Evolutionary conservation across 2,113 vertebrate genomes (phyloP), one percentile per base, ranked within the genome.

Genomic region (Aspidoscelis tigris): DNA sequence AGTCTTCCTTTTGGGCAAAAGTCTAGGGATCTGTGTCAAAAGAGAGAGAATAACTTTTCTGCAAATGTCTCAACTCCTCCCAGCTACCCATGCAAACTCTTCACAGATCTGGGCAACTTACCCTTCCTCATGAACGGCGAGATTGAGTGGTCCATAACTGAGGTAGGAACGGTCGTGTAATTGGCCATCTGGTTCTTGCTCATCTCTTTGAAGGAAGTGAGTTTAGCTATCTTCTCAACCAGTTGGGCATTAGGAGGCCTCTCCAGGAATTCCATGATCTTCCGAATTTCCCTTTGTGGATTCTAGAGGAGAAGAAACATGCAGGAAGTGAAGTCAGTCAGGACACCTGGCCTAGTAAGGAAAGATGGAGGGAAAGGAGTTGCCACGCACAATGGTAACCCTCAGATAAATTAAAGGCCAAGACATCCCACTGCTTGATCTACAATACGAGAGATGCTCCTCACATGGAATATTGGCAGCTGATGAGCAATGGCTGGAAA

Each of bases 131-230:
- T 93, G 81, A 95, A 95, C 18, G 92, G 81, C 0, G 92, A 95
- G 20, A 94, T 1, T 0, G 0, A n/a, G 7, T 94, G 92, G 84
- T 95, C 91, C 92, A 94, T 92, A 44, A 85, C 0, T 0, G 18
- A 0, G 0, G 10, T 0, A 0, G 93, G 90, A 0, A 92, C 0
- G 0, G 89, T 94, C 41, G 61, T 92, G 22, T 92, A 96, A 88
- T 96, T 96, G 14, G 92, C 4, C 95, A 96, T 94, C 21, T 90
- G 87, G 87, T 97, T 96, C 9, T 92, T 80, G 71, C 94, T 94
- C 97, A 97, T 97, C 14, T 89, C 91, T 58, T 95, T 93, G 87
- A 97, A 97, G 2, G 91, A 92, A 0, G 91, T 92, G 21, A 64
- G 76, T 41, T 64, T n/a, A 20, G 53, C 33, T 0, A 96, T 90